Base-by-base conservation (phyloP, 2,113 vertebrate species). In the Festucalex cinctus region DNA sequence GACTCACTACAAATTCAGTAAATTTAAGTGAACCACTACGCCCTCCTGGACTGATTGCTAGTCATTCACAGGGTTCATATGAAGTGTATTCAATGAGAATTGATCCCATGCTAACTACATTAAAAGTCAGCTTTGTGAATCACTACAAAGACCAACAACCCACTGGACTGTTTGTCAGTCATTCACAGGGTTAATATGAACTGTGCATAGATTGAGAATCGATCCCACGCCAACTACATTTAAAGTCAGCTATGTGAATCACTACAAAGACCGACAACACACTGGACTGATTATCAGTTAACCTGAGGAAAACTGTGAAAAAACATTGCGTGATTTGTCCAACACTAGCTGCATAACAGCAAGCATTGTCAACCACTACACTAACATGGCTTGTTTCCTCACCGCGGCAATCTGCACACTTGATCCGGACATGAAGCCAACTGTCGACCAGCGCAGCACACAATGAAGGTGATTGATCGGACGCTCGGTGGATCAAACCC, bases 381-480 rank as follows among this genome's bases (percentile, higher is more conserved):
- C 14, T 1, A 26, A 10, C 60, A 24, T 37, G 51, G 9, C 41
- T 64, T 9, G 24, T 37, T 32, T 6, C 10, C 13, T 59, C 48
- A 60, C 32, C 67, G 20, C 28, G 41, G 5, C 28, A 22, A 43
- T 41, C 24, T 53, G 35, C 63, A 56, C 54, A 46, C 60, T 68
- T 65, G 36, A 69, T 2, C 39, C 59, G 26, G 59, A 61, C n/a
- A 60, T 9, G 20, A 60, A 48, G 53, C 74, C 35, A 66, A 66
- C 43, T 37, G 17, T 32, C 61, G 22, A 28, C 43, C 69, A 57
- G 28, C 36, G 39, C 26, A 5, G 12, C 53, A 62, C 32, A 60
- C 44, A 44, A 64, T 66, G 51, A 77, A 64, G 68, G 48, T 26
- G 59, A 49, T 51, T 65, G 63, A 62, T 49, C 36, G 44, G 63